Evolutionary conservation across 2,888 invertebrate genomes (phyloP).

Genomic region (Tachina fera): DNA sequence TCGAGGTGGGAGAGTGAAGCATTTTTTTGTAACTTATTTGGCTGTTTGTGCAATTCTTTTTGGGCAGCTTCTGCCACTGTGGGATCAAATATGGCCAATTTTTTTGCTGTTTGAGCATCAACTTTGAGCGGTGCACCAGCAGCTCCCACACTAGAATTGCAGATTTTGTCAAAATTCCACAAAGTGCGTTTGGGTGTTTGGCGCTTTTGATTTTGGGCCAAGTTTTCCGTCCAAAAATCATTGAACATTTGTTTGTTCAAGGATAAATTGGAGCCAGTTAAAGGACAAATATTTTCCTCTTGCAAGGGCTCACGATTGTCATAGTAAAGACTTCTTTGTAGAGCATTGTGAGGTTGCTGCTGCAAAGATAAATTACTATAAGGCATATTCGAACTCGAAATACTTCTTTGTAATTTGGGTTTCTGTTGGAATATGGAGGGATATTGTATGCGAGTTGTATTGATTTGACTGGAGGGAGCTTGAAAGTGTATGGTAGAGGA

Average conservation of each 20-base stretch:
- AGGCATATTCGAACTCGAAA: constrained; percentile 81
- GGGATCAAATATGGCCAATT: constrained; percentile 80
- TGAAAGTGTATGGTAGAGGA: constrained; percentile 78
- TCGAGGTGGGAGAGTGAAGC: constrained; percentile 82
- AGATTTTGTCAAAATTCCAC: constrained; percentile 83
- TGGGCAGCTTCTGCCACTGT: constrained; percentile 81
- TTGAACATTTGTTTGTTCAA: constrained; percentile 82
- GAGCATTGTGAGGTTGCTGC: constrained; percentile 23
- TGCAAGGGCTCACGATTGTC: constrained; percentile 30
- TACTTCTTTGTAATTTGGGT: constrained; percentile 81
- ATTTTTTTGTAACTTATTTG: constrained; percentile 80
- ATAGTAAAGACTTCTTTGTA: constrained; percentile 65
- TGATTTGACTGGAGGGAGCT: constrained; percentile 45
- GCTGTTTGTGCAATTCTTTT: constrained; percentile 76
- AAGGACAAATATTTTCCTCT: constrained; percentile 72
- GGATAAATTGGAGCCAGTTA: constrained; percentile 79
- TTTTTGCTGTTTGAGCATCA: constrained; percentile 81
- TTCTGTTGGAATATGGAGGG: constrained; percentile 80
- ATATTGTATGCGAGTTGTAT: constrained; percentile 78
- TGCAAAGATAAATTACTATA: constrained; percentile 52
- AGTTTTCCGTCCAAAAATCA: constrained; percentile 82
- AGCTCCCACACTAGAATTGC: constrained; percentile 75
- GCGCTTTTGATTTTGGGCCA: constrained; percentile 78
- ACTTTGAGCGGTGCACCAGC: constrained; percentile 79
- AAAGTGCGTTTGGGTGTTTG: constrained; percentile 80